Base-by-base conservation (phyloP, 2,888 invertebrate genomes). In the Cephus runcator region DNA sequence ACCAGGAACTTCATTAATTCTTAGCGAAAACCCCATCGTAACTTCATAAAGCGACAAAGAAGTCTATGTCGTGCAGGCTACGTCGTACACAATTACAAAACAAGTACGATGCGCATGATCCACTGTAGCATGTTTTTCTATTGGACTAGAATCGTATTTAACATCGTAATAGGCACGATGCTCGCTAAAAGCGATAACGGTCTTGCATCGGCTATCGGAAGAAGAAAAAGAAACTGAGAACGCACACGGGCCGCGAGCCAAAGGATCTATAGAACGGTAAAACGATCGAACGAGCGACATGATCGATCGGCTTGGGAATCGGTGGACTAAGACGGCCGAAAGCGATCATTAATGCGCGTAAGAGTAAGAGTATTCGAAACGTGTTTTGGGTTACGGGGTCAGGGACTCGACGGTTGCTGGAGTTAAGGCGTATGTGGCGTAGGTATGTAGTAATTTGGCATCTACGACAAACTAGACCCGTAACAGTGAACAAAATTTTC, bases 331-430 rank as follows among this genome's bases (percentile, higher is more conserved):
- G 31, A 31, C 34, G 71, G 34, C 71, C 34, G 56, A 71, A 34
- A 71, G 34, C 71, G 71, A 71, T 74, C 68, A 36, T 76, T 75
- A 74, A 23, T 36, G 74, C 34, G 23, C 35, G 30, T 36, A 34
- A 36, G 74, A 74, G 74, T 74, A 74, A 74, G 36, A 74, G 74
- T 75, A 68, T 76, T 76, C 74, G 79, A 34, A 74, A 69, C 73
- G 73, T 76, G 76, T 79, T 79, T 76, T 76, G 79, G 74, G 76
- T 76, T 73, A 79, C 69, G 73, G 11, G 79, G 79, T 79, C 79
- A 79, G 79, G 79, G 79, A 76, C 76, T 78, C 73, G 30, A 74
- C 74, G 73, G 68, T 76, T 69, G 76, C 74, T 76, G 76, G 74
- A 74, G 34, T 34, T 36, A 35, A 71, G 71, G 6, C 40, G 34